Conservation (phyloP, 1,140 invertebrate genomes). For the Oedothorax gibbosus region DNA sequence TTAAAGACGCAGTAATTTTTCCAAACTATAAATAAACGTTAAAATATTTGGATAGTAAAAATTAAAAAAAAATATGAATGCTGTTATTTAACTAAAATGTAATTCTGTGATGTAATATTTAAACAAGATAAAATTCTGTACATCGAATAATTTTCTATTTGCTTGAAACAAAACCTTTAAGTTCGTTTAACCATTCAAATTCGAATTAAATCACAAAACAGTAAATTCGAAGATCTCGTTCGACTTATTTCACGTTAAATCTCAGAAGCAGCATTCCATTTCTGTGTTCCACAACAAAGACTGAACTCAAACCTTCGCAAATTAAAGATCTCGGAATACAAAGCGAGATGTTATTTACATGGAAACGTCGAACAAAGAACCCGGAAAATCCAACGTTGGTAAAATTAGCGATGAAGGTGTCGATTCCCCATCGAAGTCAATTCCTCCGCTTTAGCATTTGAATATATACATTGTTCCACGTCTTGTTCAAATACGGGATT, state of each 20-base stretch:
- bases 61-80: too few relatives aligned
- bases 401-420: constrained; percentile 54
- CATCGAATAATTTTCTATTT: neutral
- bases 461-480: constrained; percentile 34
- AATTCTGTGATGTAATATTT: too few relatives aligned
- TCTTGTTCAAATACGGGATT: constrained; percentile 54
- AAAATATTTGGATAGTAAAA: too few relatives aligned
- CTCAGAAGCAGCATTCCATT: neutral
- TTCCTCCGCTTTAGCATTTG: constrained; percentile 18
- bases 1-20: too few relatives aligned
- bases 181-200: too few relatives aligned
- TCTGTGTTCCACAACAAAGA: neutral
- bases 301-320: constrained; percentile 12
- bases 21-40: too few relatives aligned
- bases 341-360: constrained; percentile 52
- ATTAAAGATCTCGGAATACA: constrained; percentile 40
- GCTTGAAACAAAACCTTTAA: too few relatives aligned
- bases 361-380: constrained; percentile 38
- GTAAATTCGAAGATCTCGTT: too few relatives aligned
- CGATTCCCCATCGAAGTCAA: constrained; percentile 5
- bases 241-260: too few relatives aligned
- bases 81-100: too few relatives aligned
- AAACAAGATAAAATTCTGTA: too few relatives aligned
- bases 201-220: too few relatives aligned
- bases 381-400: constrained; percentile 21